phyloP scores from a whole-genome alignment of 2,797 vertebrate genomes.

The Psittacula echo region DNA sequence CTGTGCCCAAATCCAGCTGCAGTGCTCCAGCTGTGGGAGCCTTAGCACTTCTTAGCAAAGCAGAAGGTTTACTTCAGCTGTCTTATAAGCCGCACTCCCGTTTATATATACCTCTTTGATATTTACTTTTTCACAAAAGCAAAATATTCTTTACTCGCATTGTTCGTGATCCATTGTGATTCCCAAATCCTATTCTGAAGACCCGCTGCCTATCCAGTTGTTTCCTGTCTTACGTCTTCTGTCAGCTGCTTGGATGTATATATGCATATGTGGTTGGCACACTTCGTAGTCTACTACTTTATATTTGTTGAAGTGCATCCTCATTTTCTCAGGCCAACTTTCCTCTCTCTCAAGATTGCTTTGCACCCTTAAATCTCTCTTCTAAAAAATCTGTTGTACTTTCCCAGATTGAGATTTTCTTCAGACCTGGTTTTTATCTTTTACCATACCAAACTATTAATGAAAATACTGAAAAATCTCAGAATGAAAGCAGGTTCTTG shows the following conservation, averaged over 20 bases:
- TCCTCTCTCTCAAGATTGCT: background rate
- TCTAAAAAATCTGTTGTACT: background rate
- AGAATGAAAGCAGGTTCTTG: background rate
- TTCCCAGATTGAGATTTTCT: background rate
- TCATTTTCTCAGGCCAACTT: background rate
- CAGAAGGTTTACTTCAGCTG: background rate
- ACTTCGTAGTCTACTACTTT: background rate
- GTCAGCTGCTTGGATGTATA: background rate
- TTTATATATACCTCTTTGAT: background rate
- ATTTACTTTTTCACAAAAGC: background rate
- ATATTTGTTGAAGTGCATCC: background rate
- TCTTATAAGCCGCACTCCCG: background rate
- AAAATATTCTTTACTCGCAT: background rate
- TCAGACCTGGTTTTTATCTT: background rate
- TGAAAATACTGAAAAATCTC: background rate
- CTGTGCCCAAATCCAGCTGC: rapidly evolving
- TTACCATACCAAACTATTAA: background rate
- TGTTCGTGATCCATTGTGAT: background rate
- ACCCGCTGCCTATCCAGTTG: background rate
- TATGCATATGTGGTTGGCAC: no score
- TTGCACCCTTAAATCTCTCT: background rate
- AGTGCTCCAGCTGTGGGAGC: background rate
- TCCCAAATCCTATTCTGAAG: background rate
- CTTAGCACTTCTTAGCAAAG: background rate
- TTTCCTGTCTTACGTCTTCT: background rate